A percentile compares a stretch with the other conserved stretches of the same genome.
Evolutionary conservation across 2,113 vertebrate genomes (phyloP).

Genomic region (Brienomyrus brachyistius): DNA sequence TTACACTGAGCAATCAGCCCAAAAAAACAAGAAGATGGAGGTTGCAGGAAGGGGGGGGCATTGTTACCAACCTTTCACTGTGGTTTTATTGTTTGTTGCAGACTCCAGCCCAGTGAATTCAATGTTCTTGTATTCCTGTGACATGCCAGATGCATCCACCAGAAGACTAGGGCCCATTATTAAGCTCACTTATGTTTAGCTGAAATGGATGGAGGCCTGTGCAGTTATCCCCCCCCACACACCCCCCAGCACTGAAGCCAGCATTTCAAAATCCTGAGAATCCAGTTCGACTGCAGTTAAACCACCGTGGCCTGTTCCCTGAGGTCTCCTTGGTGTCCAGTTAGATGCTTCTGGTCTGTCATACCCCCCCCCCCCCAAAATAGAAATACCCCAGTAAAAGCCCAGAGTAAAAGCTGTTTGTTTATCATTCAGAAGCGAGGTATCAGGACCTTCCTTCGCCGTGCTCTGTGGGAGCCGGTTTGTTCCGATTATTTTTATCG

Average conservation of each 20-base stretch:
- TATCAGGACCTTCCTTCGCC: not conserved
- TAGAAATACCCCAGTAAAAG: constrained; percentile 40
- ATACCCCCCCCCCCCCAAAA: constrained; percentile 44
- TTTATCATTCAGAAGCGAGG: constrained; percentile 14
- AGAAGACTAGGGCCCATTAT: not conserved
- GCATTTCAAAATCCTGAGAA: constrained; percentile 29
- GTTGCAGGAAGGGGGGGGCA: constrained; percentile 16
- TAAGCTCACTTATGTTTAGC: constrained; percentile 11
- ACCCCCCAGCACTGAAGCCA: not conserved
- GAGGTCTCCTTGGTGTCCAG: constrained; percentile 19
- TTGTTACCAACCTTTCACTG: constrained; percentile 8
- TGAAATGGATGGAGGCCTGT: not conserved
- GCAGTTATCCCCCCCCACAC: not conserved
- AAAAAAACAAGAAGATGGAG: constrained; percentile 43
- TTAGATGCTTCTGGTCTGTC: constrained; percentile 60
- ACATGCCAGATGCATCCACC: not conserved
- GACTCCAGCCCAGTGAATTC: constrained; percentile 18
- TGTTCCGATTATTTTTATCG: constrained; percentile 32
- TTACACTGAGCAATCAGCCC: constrained; percentile 38
- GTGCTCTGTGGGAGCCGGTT: constrained; percentile 25
- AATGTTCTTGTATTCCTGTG: constrained; percentile 13
- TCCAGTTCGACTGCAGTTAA: constrained; percentile 18
- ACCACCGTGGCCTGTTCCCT: not conserved
- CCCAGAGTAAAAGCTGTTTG: not conserved
- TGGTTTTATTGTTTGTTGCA: constrained; percentile 24